Base-by-base conservation (phyloP, 2,113 vertebrate genomes). In the Pterocles gutturalis region DNA sequence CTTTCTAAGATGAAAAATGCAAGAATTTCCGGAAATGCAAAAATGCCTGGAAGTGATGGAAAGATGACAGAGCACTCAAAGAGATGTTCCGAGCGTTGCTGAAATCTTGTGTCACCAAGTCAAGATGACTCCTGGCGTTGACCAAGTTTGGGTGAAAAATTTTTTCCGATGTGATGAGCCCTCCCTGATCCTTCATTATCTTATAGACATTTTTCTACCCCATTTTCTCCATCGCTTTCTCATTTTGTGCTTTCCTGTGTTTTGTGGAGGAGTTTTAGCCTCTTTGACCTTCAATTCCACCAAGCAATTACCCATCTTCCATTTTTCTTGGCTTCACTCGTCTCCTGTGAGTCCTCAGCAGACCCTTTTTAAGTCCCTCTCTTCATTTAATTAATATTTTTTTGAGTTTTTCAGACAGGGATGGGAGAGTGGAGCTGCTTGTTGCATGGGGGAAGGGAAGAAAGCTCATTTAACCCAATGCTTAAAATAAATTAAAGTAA, bases 41-140 rank as follows among this genome's bases (percentile, higher is more conserved):
- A 60, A 45, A 60, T 14, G 16, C 46, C 81, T 84, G 49, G 53
- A 66, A 54, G 5, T 10, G 53, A 46, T 25, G 65, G 70, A 15
- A 29, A 28, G 69, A 51, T 17, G 57, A 31, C 19, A 41, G 11
- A 67, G 49, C 17, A 25, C 38, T 36, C 61, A 51, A 34, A 34
- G 7, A 31, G 7, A 17, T 46, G 13, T 48, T 81, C 14, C 3
- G 2, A 1, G 16, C 65, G 15, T 46, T 70, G 33, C 29, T 41
- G 51, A 21, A 54, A 33, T 54, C 29, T 49, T 5, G 0, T 6
- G 31, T 29, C 0, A 0, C 71, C 21, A 54, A 10, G 17, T 24
- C 38, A 77, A 46, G 72, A 51, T 36, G 51, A 28, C 55, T 71
- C 43, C 53, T 76, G 73, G 11, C 11, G 2, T 24, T 88, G 57